A percentile compares a stretch with the other conserved stretches of the same genome.
Conservation (phyloP, 2,888 invertebrate species). For the Anarsia innoxiella region DNA sequence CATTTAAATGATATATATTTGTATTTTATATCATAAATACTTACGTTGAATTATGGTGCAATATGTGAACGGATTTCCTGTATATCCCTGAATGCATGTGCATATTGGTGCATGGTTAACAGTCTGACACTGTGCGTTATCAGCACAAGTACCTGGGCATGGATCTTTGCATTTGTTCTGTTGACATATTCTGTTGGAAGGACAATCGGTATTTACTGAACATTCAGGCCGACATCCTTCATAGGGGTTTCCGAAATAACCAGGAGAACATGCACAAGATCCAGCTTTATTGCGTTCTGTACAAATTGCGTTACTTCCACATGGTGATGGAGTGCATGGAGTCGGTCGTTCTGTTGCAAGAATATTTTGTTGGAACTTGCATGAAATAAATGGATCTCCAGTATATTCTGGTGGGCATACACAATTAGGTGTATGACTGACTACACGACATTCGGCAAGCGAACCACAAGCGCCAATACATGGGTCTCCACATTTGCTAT, state of each 20-base stretch:
- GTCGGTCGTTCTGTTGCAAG: conserved; percentile 56
- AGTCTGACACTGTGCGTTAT: conserved; percentile 82
- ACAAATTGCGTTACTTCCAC: conserved; percentile 83
- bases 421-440: conserved; percentile 83
- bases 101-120: conserved; percentile 83
- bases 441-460: conserved; percentile 82
- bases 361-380: conserved; percentile 55
- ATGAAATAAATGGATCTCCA: conserved; percentile 83
- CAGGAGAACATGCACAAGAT: conserved; percentile 80
- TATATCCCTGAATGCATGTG: conserved; percentile 78
- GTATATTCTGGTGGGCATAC: conserved; percentile 78
- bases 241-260: conserved; percentile 78
- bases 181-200: conserved; percentile 81
- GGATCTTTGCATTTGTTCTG: conserved; percentile 85
- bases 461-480: conserved; percentile 82
- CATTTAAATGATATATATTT: neutral
- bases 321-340: conserved; percentile 82
- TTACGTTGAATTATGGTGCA: conserved; percentile 49
- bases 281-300: conserved; percentile 81
- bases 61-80: conserved; percentile 76
- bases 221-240: conserved; percentile 86
- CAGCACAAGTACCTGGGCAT: conserved; percentile 84
- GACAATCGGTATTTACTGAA: conserved; percentile 82
- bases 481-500: conserved; percentile 83
- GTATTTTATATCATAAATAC: no score